Evolutionary conservation across 2,888 invertebrate genomes (phyloP).

Genomic region (Brachynemurus nebulosus): DNA sequence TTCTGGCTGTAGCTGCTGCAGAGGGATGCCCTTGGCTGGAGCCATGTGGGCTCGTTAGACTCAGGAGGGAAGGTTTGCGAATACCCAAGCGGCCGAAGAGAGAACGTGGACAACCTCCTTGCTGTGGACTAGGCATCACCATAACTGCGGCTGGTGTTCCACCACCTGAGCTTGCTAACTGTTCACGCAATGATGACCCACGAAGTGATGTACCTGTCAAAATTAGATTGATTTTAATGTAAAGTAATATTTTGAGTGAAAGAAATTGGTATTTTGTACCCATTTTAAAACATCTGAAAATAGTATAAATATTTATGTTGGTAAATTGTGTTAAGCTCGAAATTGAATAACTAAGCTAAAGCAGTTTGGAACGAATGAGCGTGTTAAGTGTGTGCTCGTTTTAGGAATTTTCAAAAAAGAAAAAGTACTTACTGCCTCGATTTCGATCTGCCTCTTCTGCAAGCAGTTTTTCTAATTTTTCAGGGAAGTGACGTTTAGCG

Average conservation of each 20-base stretch:
- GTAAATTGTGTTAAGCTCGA: too few relatives aligned
- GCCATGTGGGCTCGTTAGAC: slow-evolving; percentile 53
- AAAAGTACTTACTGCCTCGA: slow-evolving; percentile 44
- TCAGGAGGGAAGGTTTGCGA: slow-evolving; percentile 75
- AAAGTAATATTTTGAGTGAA: slow-evolving; percentile 1
- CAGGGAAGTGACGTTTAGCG: slow-evolving; percentile 73
- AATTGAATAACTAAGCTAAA: too few relatives aligned
- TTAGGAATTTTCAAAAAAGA: too few relatives aligned
- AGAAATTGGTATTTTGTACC: too few relatives aligned
- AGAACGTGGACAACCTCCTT: slow-evolving; percentile 41
- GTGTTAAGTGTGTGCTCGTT: too few relatives aligned
- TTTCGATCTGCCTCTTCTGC: slow-evolving; percentile 66
- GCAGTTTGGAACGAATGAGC: too few relatives aligned
- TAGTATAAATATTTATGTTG: too few relatives aligned
- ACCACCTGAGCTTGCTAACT: slow-evolving; percentile 32
- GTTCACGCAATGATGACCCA: slow-evolving; percentile 45
- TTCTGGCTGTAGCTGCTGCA: slow-evolving; percentile 55
- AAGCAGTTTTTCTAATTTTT: slow-evolving; percentile 68
- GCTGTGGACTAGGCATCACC: slow-evolving; percentile 32
- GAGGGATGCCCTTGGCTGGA: slow-evolving; percentile 30
- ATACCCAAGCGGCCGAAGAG: slow-evolving; percentile 74
- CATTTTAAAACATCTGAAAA: too few relatives aligned
- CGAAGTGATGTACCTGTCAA: slow-evolving; percentile 28
- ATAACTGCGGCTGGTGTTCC: slow-evolving; percentile 31
- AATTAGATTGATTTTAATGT: not conserved